Evolutionary conservation across 1,140 invertebrate genomes (phyloP), one percentile per base, ranked within the genome.

Genomic region (Monochamus saltuarius): DNA sequence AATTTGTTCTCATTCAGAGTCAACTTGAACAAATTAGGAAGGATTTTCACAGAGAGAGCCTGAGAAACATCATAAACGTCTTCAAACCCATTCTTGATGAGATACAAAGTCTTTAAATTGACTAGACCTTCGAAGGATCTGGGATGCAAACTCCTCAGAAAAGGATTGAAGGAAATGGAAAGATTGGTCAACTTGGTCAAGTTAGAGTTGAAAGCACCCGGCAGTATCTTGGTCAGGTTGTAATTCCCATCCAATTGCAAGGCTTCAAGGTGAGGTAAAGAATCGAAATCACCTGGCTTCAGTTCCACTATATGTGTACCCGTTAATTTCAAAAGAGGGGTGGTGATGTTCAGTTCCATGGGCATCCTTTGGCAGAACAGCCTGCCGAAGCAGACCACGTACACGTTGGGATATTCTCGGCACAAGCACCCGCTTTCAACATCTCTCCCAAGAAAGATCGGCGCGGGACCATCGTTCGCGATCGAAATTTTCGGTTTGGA

Each of bases 11-110:
- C 65, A 56, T 69, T 66, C 36, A 75, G 57, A 9, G 56, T 47
- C 19, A 75, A 16, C 38, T 56, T 62, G 4, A 29, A 9, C 13
- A 75, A 43, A 7, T 57, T 66, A 17, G 71, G 71, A 16, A 74
- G 29, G 14, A 61, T 35, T 11, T n/a, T 14, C 8, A 54, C 17
- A 4, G 42, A 50, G 13, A 74, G 51, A 10, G 59, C 39, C 7
- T 40, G 11, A n/a, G 66, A 65, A 10, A 73, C 50, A 34, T 69
- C 60, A 19, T 62, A 37, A 13, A 75, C 38, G 45, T 54, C 63
- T 11, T 29, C 43, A 58, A 75, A 73, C 11, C 67, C 73, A 59
- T 75, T 74, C 40, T 73, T 69, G 9, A 70, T 61, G 17, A 75
- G 49, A 54, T 46, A 58, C 10, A 75, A 38, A 38, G 54, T 17